These are phyloP conservation scores for Xenops minutus DNA, from an alignment of 2,797 vertebrate species.

Conservation along the genomic window DNA sequence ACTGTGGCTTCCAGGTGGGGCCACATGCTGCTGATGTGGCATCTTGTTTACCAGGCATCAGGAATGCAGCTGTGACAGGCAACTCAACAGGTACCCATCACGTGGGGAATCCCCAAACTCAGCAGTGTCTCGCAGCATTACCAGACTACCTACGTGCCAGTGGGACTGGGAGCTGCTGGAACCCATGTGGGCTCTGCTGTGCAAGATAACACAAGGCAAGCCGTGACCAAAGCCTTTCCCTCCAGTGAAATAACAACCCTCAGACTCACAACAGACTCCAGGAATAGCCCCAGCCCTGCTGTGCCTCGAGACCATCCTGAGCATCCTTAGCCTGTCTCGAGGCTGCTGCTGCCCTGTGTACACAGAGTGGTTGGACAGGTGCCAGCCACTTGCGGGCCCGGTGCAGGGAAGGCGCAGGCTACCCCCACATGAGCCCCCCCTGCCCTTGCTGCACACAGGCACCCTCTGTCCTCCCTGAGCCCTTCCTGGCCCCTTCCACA, in stretches of 20 bases:
- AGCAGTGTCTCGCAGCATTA: not conserved
- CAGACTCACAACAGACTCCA: not conserved
- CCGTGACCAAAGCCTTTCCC: not conserved
- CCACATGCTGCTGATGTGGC: accelerated
- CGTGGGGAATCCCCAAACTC: no score
- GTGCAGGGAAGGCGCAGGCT: not conserved
- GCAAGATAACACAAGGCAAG: not conserved
- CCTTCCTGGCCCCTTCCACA: not conserved
- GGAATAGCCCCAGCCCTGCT: not conserved
- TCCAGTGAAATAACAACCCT: not conserved
- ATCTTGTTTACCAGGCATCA: accelerated
- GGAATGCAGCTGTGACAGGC: not conserved
- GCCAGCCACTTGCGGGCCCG: not conserved
- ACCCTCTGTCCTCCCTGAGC: slow-evolving; percentile 19
- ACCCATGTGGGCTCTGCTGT: accelerated
- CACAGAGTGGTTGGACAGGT: not conserved
- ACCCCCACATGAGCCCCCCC: not conserved
- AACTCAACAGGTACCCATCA: not conserved
- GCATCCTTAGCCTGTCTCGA: not conserved
- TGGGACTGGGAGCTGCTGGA: not conserved
- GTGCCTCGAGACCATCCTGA: accelerated
- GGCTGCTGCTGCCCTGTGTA: not conserved
- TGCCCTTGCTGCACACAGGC: not conserved
- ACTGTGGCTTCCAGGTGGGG: not conserved
- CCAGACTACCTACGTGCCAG: accelerated